phyloP scores from a whole-genome alignment of 2,797 vertebrate genomes.

The Parauchenoglanis ngamensis region DNA sequence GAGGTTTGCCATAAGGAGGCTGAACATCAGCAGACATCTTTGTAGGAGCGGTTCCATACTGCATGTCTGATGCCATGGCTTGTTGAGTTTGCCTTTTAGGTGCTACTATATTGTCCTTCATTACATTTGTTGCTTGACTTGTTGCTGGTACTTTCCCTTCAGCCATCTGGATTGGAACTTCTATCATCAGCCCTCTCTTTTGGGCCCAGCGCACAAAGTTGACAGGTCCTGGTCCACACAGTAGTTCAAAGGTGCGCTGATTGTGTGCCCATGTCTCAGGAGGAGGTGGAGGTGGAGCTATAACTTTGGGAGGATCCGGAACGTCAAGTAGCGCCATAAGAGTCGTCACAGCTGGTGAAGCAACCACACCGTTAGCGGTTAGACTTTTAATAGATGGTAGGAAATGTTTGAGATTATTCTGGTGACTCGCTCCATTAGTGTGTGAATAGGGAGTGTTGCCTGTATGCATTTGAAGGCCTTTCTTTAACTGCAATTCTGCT shows the following conservation, averaged over 20 bases:
- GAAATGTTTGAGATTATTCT: conserved; percentile 26
- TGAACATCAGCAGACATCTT: conserved; percentile 1
- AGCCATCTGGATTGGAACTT: conserved; percentile 8
- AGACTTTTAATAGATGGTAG: conserved; percentile 55
- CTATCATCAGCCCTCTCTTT: conserved; percentile 53
- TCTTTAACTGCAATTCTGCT: conserved; percentile 20
- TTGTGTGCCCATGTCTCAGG: conserved; percentile 80
- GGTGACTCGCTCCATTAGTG: conserved; percentile 21
- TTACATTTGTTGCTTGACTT: conserved; percentile 43
- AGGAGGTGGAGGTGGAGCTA: conserved; percentile 87
- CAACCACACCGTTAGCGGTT: conserved; percentile 67
- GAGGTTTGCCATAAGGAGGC: neutral
- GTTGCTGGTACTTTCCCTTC: neutral
- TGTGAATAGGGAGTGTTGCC: neutral
- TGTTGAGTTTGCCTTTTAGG: conserved; percentile 10
- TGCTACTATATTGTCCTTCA: conserved; percentile 37
- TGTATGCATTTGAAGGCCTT: neutral
- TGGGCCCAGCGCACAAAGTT: conserved; percentile 57
- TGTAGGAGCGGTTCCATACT: neutral
- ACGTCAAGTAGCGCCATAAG: conserved; percentile 81
- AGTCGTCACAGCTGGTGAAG: conserved; percentile 64
- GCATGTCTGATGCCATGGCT: neutral
- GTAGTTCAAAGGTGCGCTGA: conserved; percentile 69
- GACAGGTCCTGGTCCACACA: conserved; percentile 75
- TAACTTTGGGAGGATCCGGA: conserved; percentile 87